Evolutionary conservation across 1,140 invertebrate genomes (phyloP).

Genomic region (Lucilia cuprina): DNA sequence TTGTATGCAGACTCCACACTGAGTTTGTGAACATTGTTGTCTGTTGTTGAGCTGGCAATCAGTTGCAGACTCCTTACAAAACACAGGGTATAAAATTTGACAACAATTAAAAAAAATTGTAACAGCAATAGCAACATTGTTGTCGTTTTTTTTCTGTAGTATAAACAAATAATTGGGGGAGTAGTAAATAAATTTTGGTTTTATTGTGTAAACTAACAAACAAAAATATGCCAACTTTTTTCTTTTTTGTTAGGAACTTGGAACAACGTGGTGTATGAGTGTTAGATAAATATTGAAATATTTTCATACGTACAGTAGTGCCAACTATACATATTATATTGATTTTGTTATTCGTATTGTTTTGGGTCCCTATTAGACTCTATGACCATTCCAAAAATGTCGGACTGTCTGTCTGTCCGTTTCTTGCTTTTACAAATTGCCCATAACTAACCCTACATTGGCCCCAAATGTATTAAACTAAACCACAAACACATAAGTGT

Average conservation of each 20-base stretch:
- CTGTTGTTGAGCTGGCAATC: background rate
- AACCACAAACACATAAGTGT: too few species aligned
- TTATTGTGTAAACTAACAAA: background rate
- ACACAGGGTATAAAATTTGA: background rate
- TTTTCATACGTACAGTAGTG: background rate
- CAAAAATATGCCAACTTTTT: background rate
- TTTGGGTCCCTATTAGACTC: too few species aligned
- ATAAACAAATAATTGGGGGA: background rate
- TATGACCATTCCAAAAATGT: too few species aligned
- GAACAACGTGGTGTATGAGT: background rate
- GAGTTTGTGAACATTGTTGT: background rate
- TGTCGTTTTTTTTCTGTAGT: background rate
- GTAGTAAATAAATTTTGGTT: background rate
- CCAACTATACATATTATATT: background rate
- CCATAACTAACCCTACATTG: too few species aligned
- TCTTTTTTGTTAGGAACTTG: too few species aligned
- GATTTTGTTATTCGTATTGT: too few species aligned
- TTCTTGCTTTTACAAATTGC: too few species aligned
- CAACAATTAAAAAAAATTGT: background rate
- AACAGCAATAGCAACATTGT: too few species aligned
- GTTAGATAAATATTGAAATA: background rate
- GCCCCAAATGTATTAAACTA: too few species aligned
- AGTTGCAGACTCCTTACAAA: background rate
- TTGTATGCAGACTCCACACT: background rate
- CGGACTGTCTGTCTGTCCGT: too few species aligned